These are phyloP conservation scores for Smittia aterrima DNA, from an alignment of 2,888 invertebrate species.

Conservation along the genomic window DNA sequence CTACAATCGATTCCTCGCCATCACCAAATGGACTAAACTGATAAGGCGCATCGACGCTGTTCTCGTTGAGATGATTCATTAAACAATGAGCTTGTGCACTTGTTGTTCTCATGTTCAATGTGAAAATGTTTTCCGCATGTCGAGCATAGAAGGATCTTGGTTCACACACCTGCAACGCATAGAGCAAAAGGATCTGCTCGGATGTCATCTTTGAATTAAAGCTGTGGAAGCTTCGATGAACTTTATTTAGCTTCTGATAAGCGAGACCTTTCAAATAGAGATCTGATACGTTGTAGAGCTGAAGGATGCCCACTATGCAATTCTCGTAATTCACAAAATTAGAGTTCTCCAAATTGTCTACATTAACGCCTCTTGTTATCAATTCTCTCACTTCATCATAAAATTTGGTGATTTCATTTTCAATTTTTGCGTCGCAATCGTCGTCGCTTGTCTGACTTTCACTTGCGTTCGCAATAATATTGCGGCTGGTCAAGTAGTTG, in stretches of 20 bases:
- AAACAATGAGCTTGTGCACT: not conserved
- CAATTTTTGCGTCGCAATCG: not conserved
- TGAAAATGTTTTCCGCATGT: not conserved
- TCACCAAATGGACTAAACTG: not conserved
- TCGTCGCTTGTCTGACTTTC: not conserved
- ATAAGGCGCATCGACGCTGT: not conserved
- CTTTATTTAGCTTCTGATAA: not conserved
- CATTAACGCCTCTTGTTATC: not conserved
- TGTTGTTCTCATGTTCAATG: not conserved
- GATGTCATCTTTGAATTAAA: not conserved
- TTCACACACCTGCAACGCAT: not conserved
- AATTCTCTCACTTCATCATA: not conserved
- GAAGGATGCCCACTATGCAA: not conserved
- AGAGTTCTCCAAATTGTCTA: slow-evolving; percentile 7
- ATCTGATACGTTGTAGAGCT: not conserved
- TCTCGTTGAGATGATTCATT: not conserved
- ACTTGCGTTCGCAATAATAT: not conserved
- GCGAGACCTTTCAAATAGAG: not conserved
- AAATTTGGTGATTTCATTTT: not conserved
- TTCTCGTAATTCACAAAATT: not conserved
- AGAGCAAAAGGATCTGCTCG: not conserved
- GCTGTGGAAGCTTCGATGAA: not conserved
- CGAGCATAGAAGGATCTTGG: not conserved
- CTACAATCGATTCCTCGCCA: not conserved
- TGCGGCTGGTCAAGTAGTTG: not conserved